Base-by-base conservation (phyloP, 1,140 invertebrate genomes). In the Drosophila chauvacae region DNA sequence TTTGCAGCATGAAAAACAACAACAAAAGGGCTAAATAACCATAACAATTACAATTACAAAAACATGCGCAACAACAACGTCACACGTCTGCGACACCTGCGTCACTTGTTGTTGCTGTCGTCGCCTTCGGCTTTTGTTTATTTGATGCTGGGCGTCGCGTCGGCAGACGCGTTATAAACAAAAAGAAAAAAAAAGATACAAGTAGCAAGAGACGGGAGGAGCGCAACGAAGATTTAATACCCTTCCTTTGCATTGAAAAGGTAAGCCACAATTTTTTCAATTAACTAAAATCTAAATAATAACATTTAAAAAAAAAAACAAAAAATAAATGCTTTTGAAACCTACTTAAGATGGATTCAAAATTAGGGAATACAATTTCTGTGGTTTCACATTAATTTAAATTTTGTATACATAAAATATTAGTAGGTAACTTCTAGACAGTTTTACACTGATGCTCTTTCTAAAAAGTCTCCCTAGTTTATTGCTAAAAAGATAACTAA, bases 61-160 rank as follows among this genome's bases (percentile, higher is more conserved):
- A 62, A 39, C 23, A 51, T 10, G 23, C 3, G 33, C 47, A 53
- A 70, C 37, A 53, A 70, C 37, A 55, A 45, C 44, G 71, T 65
- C 73, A 75, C 73, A 58, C 60, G 73, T 75, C 73, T 77, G 65
- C 56, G 74, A 77, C 74, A 77, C 74, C 73, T 77, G 73, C 73
- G 73, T 77, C 62, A 74, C 45, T 56, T 55, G 58, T 57, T 55
- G 57, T 42, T 28, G 47, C 62, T 73, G 68, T 73, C 70, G 37
- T 70, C 63, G 73, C 62, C 75, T 69, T 69, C 74, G 75, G 60
- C 75, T 85, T 77, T 85, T 85, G 77, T 85, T 86, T 81, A 75
- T 81, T 81, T 85, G 82, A 71, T 85, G 82, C 65, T 79, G 72
- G 58, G 70, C 61, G 72, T 77, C 71, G 53, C 73, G 66, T 69